Evolutionary conservation across 1,140 invertebrate genomes (phyloP).

Genomic region (Nephila pilipes): DNA sequence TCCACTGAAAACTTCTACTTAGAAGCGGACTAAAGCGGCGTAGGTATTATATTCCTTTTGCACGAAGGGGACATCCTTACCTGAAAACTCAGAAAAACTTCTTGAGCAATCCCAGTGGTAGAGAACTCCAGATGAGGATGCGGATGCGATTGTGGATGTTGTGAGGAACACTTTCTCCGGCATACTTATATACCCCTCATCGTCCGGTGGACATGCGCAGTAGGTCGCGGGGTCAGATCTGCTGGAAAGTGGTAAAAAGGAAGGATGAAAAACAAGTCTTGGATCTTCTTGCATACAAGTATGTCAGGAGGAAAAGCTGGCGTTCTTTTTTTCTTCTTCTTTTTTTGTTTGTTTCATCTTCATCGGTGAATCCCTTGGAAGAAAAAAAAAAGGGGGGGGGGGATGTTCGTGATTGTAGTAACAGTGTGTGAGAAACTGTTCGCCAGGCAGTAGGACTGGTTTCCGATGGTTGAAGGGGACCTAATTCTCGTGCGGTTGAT

Average conservation of each 20-base stretch:
- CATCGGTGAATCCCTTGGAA: constrained; percentile 24
- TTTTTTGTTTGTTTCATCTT: constrained; percentile 1
- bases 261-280: neutral
- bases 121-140: constrained; percentile 17
- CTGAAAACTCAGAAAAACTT: neutral
- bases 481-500: constrained; percentile 25
- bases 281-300: neutral
- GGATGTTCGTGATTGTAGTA: constrained; percentile 22
- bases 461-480: neutral
- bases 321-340: neutral
- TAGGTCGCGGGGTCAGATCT: constrained; percentile 46
- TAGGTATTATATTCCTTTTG: too few relatives aligned
- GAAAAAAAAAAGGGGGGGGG: neutral
- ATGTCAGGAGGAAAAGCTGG: constrained; percentile 15
- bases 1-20: neutral
- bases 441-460: constrained; percentile 1
- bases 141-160: constrained; percentile 18
- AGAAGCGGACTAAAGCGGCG: too few relatives aligned
- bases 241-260: neutral
- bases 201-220: constrained; percentile 21
- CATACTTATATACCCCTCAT: constrained; percentile 41
- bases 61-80: neutral
- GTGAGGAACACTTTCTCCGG: constrained; percentile 37
- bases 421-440: constrained; percentile 20
- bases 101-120: constrained; percentile 10